These are phyloP conservation scores for Bombus pyrosoma DNA, from an alignment of 1,140 invertebrate species.

Conservation along the genomic window DNA sequence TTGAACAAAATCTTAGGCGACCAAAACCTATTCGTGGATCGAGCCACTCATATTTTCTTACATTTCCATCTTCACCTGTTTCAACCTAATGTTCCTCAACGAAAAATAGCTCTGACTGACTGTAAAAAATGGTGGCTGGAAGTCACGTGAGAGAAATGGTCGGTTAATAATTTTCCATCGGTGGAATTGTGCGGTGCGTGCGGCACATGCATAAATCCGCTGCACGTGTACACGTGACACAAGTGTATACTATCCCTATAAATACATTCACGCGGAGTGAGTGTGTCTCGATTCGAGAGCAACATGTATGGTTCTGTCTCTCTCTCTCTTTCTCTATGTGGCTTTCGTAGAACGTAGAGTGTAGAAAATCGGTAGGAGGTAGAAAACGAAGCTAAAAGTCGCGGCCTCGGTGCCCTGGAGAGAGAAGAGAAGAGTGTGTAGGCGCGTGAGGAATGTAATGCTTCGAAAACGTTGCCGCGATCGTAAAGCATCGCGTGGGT, in stretches of 20 bases:
- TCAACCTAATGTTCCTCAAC: not conserved
- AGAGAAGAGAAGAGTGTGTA: constrained; percentile 44
- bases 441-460: constrained; percentile 61
- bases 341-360: too few relatives aligned
- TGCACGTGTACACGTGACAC: constrained; percentile 15
- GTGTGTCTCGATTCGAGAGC: constrained; percentile 3
- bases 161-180: constrained; percentile 35
- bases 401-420: constrained; percentile 14
- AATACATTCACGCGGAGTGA: not conserved
- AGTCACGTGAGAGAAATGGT: not conserved
- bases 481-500: constrained; percentile 64
- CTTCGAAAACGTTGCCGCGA: constrained; percentile 51
- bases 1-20: too few relatives aligned
- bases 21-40: not conserved
- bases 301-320: not conserved
- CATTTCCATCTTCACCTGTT: not conserved
- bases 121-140: not conserved
- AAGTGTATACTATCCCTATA: not conserved
- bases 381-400: constrained; percentile 17
- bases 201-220: constrained; percentile 18
- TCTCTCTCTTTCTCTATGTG: too few relatives aligned
- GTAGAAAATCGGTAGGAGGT: constrained; percentile 43
- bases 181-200: constrained; percentile 36
- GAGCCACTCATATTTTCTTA: not conserved
- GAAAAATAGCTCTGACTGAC: not conserved